Percentiles rank a stretch among this genome's conserved stretches.
phyloP scores from a whole-genome alignment of 2,888 invertebrate species.

The Glaucopsyche alexis region DNA sequence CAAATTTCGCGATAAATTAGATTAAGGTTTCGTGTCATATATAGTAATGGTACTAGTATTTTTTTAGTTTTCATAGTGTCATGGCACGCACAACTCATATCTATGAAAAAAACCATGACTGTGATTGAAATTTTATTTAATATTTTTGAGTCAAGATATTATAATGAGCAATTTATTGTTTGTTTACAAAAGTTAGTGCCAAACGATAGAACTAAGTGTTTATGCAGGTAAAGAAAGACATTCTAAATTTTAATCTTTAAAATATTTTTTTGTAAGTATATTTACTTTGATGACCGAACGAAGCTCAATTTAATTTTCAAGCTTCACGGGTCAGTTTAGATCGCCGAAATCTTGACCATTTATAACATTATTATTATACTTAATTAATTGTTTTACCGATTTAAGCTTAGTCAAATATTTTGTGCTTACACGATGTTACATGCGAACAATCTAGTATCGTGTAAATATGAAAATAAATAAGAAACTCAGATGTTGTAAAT shows the following conservation, averaged over 20 bases:
- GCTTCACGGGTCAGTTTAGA: constrained; percentile 70
- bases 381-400: constrained; percentile 72
- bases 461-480: constrained; percentile 74
- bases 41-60: constrained; percentile 64
- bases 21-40: constrained; percentile 78
- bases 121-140: constrained; percentile 72
- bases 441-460: constrained; percentile 63
- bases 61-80: constrained; percentile 64
- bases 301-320: constrained; percentile 52
- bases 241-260: constrained; percentile 63
- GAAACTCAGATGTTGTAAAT: constrained; percentile 78
- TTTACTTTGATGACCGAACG: constrained; percentile 63
- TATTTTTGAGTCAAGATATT: constrained; percentile 53
- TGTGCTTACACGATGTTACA: constrained; percentile 75
- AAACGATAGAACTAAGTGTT: constrained; percentile 77
- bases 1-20: constrained; percentile 76
- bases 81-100: constrained; percentile 69
- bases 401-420: constrained; percentile 77
- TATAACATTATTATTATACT: constrained; percentile 61
- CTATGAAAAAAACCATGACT: constrained; percentile 69
- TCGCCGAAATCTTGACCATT: constrained; percentile 80
- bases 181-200: constrained; percentile 72
- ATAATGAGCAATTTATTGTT: constrained; percentile 41
- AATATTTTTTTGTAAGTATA: constrained; percentile 39
- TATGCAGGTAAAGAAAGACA: constrained; percentile 59